A percentile compares a stretch with the other conserved stretches of the same genome.
These are phyloP conservation scores for Poecilia velifera DNA, from an alignment of 2,797 vertebrate species.

Conservation along the genomic window DNA sequence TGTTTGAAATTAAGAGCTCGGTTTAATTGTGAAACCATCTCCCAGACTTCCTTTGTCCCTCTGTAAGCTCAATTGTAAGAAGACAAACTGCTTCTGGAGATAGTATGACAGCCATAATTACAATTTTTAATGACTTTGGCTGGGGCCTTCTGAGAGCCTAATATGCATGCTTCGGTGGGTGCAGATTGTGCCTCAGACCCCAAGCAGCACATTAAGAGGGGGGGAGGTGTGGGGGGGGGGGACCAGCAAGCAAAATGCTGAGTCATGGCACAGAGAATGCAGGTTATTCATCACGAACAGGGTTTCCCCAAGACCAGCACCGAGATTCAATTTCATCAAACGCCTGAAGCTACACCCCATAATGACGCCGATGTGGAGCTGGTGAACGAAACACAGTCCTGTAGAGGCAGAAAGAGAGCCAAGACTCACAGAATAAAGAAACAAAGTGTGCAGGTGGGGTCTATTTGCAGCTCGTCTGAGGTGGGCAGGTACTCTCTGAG, in stretches of 20 bases:
- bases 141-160: conserved; percentile 31
- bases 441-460: conserved; percentile 52
- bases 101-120: conserved; percentile 20
- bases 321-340: conserved; percentile 30
- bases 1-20: not conserved
- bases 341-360: conserved; percentile 17
- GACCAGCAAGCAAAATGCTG: conserved; percentile 54
- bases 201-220: conserved; percentile 31
- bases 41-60: not conserved
- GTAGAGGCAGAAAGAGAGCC: conserved; percentile 12
- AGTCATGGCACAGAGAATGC: conserved; percentile 54
- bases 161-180: conserved; percentile 42
- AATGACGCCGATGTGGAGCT: conserved; percentile 6
- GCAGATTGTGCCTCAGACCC: conserved; percentile 36
- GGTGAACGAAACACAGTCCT: conserved; percentile 19
- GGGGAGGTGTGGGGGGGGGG: not conserved
- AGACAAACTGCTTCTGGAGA: not conserved
- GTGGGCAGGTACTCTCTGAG: conserved; percentile 55
- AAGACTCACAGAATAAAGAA: conserved; percentile 27
- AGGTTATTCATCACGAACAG: conserved; percentile 39
- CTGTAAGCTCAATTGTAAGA: conserved; percentile 5
- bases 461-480: conserved; percentile 57
- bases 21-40: not conserved
- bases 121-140: conserved; percentile 20
- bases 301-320: conserved; percentile 37